Conservation (phyloP, 2,797 vertebrate species). For the Xyrichtys novacula region DNA sequence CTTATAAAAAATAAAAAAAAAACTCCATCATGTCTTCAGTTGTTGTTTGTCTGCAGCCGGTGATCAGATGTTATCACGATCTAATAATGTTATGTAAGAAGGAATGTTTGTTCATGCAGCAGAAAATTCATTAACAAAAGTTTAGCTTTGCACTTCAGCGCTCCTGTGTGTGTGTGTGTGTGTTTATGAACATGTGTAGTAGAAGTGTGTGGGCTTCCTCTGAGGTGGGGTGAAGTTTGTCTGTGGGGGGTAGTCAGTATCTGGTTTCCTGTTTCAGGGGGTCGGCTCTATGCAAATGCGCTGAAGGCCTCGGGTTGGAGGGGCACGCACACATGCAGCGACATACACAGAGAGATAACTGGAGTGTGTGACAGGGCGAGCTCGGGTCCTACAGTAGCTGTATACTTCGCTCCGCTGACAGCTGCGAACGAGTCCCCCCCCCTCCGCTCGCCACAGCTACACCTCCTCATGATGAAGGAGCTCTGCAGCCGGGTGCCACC, state of each 20-base stretch:
- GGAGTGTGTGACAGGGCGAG: constrained; percentile 26
- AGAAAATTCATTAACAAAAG: neutral
- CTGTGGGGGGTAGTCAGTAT: constrained; percentile 19
- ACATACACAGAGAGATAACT: constrained; percentile 15
- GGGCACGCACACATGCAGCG: neutral
- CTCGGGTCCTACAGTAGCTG: constrained; percentile 26
- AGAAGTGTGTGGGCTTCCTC: constrained; percentile 41
- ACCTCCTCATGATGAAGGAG: constrained; percentile 88
- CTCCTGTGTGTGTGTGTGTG: neutral
- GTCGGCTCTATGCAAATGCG: constrained; percentile 69
- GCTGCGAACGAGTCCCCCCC: constrained; percentile 31
- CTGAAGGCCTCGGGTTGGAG: constrained; percentile 20
- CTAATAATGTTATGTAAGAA: neutral
- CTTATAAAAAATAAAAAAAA: neutral
- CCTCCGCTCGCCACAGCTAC: constrained; percentile 38
- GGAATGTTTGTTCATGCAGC: too few species aligned
- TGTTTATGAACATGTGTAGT: neutral
- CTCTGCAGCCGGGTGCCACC: constrained; percentile 64
- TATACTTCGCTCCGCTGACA: constrained; percentile 26
- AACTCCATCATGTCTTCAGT: neutral
- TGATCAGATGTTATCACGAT: neutral
- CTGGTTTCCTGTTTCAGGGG: constrained; percentile 64
- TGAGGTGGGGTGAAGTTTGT: constrained; percentile 16
- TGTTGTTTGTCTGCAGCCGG: neutral
- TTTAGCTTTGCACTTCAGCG: neutral